phyloP scores from a whole-genome alignment of 2,888 invertebrate genomes.

The Gnatocerus cornutus region DNA sequence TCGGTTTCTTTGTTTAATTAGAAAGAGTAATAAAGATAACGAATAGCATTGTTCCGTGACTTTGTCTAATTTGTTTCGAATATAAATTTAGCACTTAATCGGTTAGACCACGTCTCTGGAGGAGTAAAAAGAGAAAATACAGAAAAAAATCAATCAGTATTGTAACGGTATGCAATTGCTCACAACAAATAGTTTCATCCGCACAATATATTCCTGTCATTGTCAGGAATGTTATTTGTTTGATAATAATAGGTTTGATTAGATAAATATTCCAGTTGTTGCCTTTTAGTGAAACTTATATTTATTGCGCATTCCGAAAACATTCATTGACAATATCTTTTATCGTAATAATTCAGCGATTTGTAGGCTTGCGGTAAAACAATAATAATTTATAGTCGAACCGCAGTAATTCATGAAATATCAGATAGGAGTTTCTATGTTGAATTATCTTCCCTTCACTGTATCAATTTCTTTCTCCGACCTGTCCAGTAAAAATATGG shows the following conservation, averaged over 20 bases:
- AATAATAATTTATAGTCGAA: conserved; percentile 36
- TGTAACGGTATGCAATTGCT: too few relatives aligned
- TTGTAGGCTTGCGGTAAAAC: conserved; percentile 39
- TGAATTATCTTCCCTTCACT: conserved; percentile 39
- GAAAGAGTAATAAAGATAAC: too few relatives aligned
- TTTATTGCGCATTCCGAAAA: conserved; percentile 14
- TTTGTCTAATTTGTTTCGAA: too few relatives aligned
- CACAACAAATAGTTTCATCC: too few relatives aligned
- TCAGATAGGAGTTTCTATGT: conserved; percentile 28
- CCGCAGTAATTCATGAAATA: conserved; percentile 40
- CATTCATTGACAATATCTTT: conserved; percentile 29
- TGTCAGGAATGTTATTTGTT: not conserved
- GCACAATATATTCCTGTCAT: not conserved
- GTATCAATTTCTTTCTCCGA: conserved; percentile 12
- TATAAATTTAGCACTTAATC: too few relatives aligned
- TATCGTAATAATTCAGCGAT: conserved; percentile 37
- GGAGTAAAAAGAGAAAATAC: too few relatives aligned
- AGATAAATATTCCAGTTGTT: conserved; percentile 1
- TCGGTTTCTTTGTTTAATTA: too few relatives aligned
- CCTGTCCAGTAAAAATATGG: conserved; percentile 7
- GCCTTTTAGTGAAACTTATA: not conserved
- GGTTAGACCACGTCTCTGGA: too few relatives aligned
- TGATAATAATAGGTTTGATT: conserved; percentile 5
- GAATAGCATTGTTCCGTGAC: too few relatives aligned
- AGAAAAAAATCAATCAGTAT: too few relatives aligned